phyloP scores from a whole-genome alignment of 92 coral and sea anemone genomes.

The Ricordea florida region DNA sequence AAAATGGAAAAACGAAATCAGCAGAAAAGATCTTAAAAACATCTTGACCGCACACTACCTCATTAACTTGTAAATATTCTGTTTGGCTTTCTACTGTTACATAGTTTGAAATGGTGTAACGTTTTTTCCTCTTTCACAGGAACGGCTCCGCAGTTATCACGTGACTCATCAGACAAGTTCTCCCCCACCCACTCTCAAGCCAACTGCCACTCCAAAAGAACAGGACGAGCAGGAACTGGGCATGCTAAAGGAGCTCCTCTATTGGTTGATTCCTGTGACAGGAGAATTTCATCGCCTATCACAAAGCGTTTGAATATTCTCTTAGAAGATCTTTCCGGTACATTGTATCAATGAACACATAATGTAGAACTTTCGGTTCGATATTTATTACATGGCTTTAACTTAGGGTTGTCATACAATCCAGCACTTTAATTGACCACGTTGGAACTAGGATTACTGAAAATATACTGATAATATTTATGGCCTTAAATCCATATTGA shows the following conservation, averaged over 20 bases:
- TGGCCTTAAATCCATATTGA: no score
- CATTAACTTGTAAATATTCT: no score
- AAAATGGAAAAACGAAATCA: no score
- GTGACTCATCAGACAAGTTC: slow-evolving; percentile 5
- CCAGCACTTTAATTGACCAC: no score
- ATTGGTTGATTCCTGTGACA: slow-evolving; percentile 41
- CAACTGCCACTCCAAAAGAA: slow-evolving; percentile 51
- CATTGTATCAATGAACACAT: slow-evolving; percentile 69
- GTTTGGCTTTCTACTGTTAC: background rate
- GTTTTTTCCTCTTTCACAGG: slow-evolving; percentile 20
- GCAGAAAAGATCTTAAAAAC: no score
- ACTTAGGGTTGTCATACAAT: no score
- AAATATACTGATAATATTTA: no score
- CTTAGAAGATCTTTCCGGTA: background rate
- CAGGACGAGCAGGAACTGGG: slow-evolving; percentile 63
- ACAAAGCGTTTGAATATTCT: background rate
- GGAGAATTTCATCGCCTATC: slow-evolving; percentile 11
- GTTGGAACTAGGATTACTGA: no score
- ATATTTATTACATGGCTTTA: no score
- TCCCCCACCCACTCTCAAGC: slow-evolving; percentile 43
- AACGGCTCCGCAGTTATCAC: slow-evolving; percentile 2
- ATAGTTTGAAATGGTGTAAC: background rate
- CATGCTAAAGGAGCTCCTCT: slow-evolving; percentile 35
- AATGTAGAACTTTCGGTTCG: slow-evolving; percentile 58
- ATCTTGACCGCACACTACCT: no score